These are phyloP conservation scores for Notolabrus celidotus DNA, from an alignment of 2,797 vertebrate species.

Conservation along the genomic window DNA sequence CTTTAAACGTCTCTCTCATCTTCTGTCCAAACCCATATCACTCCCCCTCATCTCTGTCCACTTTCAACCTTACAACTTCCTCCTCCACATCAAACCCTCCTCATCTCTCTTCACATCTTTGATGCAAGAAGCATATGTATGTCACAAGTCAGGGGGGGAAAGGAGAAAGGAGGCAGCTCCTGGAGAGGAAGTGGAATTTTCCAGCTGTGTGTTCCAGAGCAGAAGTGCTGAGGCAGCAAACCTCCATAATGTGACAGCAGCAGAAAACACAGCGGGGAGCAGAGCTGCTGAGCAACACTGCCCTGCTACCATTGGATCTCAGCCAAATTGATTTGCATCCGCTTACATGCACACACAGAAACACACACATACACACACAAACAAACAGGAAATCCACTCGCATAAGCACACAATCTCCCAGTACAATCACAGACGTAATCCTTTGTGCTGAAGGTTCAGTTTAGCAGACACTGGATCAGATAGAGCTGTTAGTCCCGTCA, in stretches of 20 bases:
- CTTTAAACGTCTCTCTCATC: constrained; percentile 4
- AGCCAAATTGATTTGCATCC: constrained; percentile 49
- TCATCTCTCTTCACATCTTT: constrained; percentile 25
- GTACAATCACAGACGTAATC: constrained; percentile 60
- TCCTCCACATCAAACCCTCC: not conserved
- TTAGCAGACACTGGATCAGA: constrained; percentile 51
- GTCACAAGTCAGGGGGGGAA: constrained; percentile 45
- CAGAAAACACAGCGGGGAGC: constrained; percentile 15
- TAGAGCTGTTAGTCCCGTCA: constrained; percentile 51
- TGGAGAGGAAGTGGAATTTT: constrained; percentile 68
- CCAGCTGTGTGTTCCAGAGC: constrained; percentile 56
- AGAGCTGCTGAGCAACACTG: constrained; percentile 49
- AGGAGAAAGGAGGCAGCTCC: constrained; percentile 28
- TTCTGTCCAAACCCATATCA: constrained; percentile 2
- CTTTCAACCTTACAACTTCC: not conserved
- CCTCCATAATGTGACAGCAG: constrained; percentile 43
- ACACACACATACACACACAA: constrained; percentile 12
- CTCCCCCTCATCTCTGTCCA: constrained; percentile 10
- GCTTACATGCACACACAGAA: constrained; percentile 19
- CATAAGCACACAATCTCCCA: constrained; percentile 45
- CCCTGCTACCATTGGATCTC: constrained; percentile 35
- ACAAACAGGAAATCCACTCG: constrained; percentile 9
- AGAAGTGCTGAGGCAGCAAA: constrained; percentile 65
- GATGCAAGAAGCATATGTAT: constrained; percentile 59
- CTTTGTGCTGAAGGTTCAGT: constrained; percentile 54